Conservation (phyloP, 2,888 invertebrate genomes). For the Meta bourneti region DNA sequence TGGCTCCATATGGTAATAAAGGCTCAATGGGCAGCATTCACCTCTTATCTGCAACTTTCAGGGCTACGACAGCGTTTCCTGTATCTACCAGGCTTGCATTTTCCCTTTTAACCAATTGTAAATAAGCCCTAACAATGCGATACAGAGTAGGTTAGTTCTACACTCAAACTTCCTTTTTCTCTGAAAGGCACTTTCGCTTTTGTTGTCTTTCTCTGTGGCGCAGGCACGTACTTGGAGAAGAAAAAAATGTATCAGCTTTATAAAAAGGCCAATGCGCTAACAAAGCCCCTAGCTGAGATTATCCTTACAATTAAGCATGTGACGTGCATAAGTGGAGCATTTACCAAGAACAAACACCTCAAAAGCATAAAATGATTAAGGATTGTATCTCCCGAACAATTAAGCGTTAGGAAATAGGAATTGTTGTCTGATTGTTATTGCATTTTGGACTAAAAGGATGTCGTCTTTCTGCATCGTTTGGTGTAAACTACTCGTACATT, state of each 20-base stretch:
- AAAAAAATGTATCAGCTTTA: neutral
- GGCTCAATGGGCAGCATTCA: too few species aligned
- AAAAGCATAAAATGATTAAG: neutral
- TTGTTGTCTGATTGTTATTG: neutral
- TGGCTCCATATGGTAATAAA: too few species aligned
- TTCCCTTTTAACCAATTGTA: neutral
- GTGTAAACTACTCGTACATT: too few species aligned
- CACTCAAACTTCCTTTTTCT: neutral
- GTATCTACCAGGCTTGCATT: neutral
- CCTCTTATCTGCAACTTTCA: neutral
- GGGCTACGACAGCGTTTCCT: neutral
- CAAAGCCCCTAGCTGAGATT: neutral
- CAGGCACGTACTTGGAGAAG: neutral
- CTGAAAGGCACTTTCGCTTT: neutral
- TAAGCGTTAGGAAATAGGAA: neutral
- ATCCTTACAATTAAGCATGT: neutral
- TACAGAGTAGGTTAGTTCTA: neutral
- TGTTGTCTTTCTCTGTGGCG: neutral
- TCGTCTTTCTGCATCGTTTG: too few species aligned
- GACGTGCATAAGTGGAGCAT: neutral
- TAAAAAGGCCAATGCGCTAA: neutral
- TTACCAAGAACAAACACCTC: neutral
- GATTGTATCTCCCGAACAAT: neutral
- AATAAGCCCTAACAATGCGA: neutral
- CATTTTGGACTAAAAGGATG: too few species aligned